These are phyloP conservation scores for Thumatha senex DNA, from an alignment of 2,888 invertebrate species.

Conservation along the genomic window DNA sequence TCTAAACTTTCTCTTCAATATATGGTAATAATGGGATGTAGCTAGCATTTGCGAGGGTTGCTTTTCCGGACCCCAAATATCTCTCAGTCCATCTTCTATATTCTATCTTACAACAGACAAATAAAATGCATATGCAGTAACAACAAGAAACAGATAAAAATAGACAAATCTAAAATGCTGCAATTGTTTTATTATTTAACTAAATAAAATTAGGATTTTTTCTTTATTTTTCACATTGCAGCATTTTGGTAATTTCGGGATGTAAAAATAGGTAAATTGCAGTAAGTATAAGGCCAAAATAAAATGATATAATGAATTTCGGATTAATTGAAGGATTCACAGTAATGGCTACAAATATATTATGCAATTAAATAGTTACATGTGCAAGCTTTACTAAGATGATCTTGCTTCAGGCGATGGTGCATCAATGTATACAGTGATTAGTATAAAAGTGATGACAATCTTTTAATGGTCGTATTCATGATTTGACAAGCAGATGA, in stretches of 20 bases:
- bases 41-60: too few species aligned
- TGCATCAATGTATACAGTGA: constrained; percentile 25
- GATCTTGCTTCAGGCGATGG: constrained; percentile 19
- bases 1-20: too few species aligned
- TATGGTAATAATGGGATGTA: too few species aligned
- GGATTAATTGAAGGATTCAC: constrained; percentile 8
- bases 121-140: constrained; percentile 27
- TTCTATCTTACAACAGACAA: too few species aligned
- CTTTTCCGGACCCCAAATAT: too few species aligned
- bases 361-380: constrained; percentile 18
- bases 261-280: constrained; percentile 16
- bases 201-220: neutral
- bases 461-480: constrained; percentile 21
- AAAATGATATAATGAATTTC: constrained; percentile 18
- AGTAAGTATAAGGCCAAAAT: constrained; percentile 7
- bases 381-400: constrained; percentile 29
- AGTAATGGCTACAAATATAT: neutral
- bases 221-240: constrained; percentile 5
- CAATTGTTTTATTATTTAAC: constrained; percentile 11
- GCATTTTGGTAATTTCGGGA: constrained; percentile 11
- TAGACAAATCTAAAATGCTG: constrained; percentile 20
- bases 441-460: constrained; percentile 23
- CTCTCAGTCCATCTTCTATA: too few species aligned
- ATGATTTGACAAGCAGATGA: constrained; percentile 38
- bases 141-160: constrained; percentile 22